These are phyloP conservation scores for Bombus consobrinus DNA, from an alignment of 1,140 invertebrate genomes.

Conservation along the genomic window DNA sequence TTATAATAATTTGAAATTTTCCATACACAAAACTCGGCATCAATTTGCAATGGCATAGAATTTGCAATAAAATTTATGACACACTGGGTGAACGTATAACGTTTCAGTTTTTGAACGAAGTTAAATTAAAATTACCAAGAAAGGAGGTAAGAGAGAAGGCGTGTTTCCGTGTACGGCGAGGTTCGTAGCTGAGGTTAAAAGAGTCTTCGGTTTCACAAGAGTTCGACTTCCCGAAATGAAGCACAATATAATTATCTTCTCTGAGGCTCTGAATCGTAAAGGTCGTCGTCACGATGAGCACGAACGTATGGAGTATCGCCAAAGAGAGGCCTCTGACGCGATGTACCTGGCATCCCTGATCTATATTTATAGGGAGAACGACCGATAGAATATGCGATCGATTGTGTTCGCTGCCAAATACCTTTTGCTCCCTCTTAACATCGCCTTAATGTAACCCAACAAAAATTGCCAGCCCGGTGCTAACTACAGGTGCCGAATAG, in stretches of 20 bases:
- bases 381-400: slow-evolving; percentile 80
- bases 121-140: not conserved
- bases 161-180: not conserved
- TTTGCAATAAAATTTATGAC: not conserved
- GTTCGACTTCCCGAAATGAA: slow-evolving; percentile 46
- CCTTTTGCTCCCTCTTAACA: slow-evolving; percentile 54
- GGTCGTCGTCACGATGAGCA: slow-evolving; percentile 54
- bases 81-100: not conserved
- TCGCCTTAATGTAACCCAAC: slow-evolving; percentile 52
- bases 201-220: slow-evolving; percentile 35
- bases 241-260: slow-evolving; percentile 51
- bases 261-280: slow-evolving; percentile 42
- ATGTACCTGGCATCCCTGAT: slow-evolving; percentile 69
- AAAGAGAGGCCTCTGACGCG: slow-evolving; percentile 68
- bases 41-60: not conserved
- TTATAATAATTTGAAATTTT: not conserved
- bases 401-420: slow-evolving; percentile 76
- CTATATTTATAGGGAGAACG: slow-evolving; percentile 80
- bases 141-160: not conserved
- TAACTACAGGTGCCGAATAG: slow-evolving; percentile 22
- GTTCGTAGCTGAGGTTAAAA: not conserved
- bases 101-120: not conserved
- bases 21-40: not conserved
- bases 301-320: slow-evolving; percentile 73
- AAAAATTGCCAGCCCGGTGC: slow-evolving; percentile 46